Percentiles rank a stretch among this genome's conserved stretches.
phyloP scores from a whole-genome alignment of 2,113 vertebrate genomes.

The Xiphophorus hellerii region DNA sequence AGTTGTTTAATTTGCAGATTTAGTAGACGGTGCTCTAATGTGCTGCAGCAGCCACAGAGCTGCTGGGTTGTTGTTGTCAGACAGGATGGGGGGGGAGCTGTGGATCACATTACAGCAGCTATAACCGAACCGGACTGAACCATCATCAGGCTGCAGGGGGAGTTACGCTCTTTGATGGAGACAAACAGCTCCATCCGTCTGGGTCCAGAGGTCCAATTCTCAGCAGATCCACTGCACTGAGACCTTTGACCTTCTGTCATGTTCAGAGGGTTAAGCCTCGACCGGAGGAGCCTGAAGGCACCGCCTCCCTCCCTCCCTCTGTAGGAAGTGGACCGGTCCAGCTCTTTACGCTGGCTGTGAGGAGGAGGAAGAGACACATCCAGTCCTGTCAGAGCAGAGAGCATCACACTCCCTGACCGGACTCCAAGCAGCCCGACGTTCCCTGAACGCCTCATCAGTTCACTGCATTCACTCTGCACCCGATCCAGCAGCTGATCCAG shows the following conservation, averaged over 20 bases:
- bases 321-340: conserved; percentile 46
- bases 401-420: accelerated
- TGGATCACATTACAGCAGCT: conserved; percentile 62
- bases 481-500: conserved; percentile 23
- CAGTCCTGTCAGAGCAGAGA: conserved; percentile 11
- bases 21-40: neutral
- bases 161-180: accelerated
- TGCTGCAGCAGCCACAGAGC: neutral
- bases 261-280: neutral
- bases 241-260: neutral
- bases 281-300: neutral
- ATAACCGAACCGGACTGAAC: conserved; percentile 49
- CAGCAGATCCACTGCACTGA: accelerated
- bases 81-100: conserved; percentile 27
- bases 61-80: conserved; percentile 17
- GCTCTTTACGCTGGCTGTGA: conserved; percentile 32
- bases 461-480: neutral
- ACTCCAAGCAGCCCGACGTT: neutral
- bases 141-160: conserved; percentile 41
- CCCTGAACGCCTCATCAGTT: conserved; percentile 13
- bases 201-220: accelerated
- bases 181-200: neutral
- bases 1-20: too few relatives aligned
- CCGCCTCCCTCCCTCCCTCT: neutral
- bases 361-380: conserved; percentile 27